Conservation (phyloP, 2,888 invertebrate genomes). For the Pachymerium ferrugineum region DNA sequence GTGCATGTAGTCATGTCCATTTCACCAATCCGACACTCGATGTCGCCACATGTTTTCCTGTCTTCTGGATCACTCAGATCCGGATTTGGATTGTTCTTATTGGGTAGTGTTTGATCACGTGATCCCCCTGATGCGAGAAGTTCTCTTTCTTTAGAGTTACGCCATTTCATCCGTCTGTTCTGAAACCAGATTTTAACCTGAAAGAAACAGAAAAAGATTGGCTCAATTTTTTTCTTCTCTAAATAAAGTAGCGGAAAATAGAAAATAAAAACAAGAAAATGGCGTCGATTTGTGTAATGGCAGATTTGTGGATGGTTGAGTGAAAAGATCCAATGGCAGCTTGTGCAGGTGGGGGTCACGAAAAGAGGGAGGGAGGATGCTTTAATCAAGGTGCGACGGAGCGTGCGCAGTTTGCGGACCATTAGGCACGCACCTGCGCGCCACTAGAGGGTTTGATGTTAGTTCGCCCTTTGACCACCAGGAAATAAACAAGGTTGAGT, state of each 20-base stretch:
- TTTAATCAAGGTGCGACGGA: slow-evolving; percentile 3
- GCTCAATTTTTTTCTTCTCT: neutral
- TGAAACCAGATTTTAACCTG: slow-evolving; percentile 91
- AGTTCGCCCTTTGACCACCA: slow-evolving; percentile 9
- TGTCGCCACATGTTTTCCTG: neutral
- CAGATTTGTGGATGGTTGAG: slow-evolving; percentile 4
- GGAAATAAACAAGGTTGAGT: neutral
- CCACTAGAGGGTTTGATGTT: slow-evolving; percentile 9
- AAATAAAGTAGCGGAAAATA: neutral
- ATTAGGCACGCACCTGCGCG: slow-evolving; percentile 13
- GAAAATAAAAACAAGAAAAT: neutral
- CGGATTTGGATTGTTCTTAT: slow-evolving; percentile 93
- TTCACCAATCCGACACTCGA: neutral
- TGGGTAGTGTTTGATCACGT: slow-evolving; percentile 89
- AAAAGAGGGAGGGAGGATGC: neutral
- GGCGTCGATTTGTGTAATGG: slow-evolving; percentile 20
- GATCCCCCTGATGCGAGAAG: slow-evolving; percentile 87
- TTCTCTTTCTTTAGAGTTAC: slow-evolving; percentile 94
- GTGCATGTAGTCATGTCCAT: slow-evolving; percentile 18
- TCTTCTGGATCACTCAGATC: slow-evolving; percentile 68
- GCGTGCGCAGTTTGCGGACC: slow-evolving; percentile 8
- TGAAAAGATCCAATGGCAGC: neutral
- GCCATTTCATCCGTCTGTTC: slow-evolving; percentile 98
- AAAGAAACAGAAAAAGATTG: slow-evolving; percentile 39
- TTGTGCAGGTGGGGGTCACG: neutral